These are phyloP conservation scores for Mactra quadrangularis DNA, from an alignment of 1,140 invertebrate genomes.

Conservation along the genomic window DNA sequence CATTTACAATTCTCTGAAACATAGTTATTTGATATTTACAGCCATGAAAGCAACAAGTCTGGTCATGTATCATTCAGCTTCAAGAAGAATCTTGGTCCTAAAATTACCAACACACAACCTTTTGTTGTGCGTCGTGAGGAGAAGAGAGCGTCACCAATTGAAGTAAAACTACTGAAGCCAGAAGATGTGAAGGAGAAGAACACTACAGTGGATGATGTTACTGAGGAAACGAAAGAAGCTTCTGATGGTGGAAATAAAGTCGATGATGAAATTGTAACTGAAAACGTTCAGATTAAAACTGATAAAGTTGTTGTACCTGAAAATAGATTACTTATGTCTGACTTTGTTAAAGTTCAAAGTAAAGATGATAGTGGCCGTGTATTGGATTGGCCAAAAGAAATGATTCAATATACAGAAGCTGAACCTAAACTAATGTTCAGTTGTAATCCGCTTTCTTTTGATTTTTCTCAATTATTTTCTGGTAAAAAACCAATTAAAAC, in stretches of 20 bases:
- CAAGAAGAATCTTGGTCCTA: slow-evolving; percentile 38
- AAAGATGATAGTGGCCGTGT: slow-evolving; percentile 66
- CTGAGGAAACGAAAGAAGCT: not conserved
- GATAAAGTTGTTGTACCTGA: slow-evolving; percentile 17
- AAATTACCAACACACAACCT: slow-evolving; percentile 43
- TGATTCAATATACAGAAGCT: slow-evolving; percentile 66
- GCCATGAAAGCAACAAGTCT: slow-evolving; percentile 52
- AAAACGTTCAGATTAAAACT: slow-evolving; percentile 1
- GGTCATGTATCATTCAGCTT: slow-evolving; percentile 50
- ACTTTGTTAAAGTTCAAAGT: slow-evolving; percentile 67
- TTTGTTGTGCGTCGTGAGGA: slow-evolving; percentile 38
- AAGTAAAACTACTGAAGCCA: slow-evolving; percentile 36
- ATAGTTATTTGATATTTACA: slow-evolving; percentile 4
- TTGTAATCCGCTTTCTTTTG: slow-evolving; percentile 71
- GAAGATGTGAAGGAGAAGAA: not conserved
- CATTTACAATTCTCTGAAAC: too few species aligned
- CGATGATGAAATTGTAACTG: not conserved
- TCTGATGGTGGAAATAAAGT: slow-evolving; percentile 7
- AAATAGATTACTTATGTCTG: slow-evolving; percentile 14
- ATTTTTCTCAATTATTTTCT: slow-evolving; percentile 63
- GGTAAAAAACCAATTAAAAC: slow-evolving; percentile 9
- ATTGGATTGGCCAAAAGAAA: slow-evolving; percentile 70
- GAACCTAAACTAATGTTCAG: slow-evolving; percentile 64
- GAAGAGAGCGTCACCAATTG: slow-evolving; percentile 15
- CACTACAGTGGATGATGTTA: not conserved